These are phyloP conservation scores for Clunio marinus DNA, from an alignment of 2,888 invertebrate species.

Conservation along the genomic window DNA sequence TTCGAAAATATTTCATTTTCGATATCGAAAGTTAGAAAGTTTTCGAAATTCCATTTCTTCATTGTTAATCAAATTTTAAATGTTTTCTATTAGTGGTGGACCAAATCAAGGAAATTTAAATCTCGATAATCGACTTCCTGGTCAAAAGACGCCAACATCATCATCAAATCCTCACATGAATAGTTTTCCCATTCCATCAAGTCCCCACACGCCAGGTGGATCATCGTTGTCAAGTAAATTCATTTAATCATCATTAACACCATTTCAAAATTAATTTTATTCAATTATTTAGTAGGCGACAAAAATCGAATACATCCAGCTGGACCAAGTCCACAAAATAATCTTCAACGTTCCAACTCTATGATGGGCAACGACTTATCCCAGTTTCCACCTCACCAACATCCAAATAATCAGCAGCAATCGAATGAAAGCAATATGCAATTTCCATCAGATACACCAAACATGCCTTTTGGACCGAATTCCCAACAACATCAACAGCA, in stretches of 20 bases:
- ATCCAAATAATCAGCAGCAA: conserved; percentile 40
- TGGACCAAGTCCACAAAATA: conserved; percentile 46
- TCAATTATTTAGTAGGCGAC: too few relatives aligned
- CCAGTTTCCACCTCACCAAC: conserved; percentile 44
- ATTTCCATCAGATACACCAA: conserved; percentile 47
- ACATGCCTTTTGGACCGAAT: conserved; percentile 40
- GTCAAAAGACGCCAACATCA: conserved; percentile 41
- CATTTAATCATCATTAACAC: too few relatives aligned
- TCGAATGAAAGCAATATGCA: conserved; percentile 50
- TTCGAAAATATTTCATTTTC: neutral
- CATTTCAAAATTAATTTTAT: too few relatives aligned
- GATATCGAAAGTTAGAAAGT: too few relatives aligned
- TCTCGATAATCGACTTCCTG: conserved; percentile 50
- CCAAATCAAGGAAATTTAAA: conserved; percentile 27
- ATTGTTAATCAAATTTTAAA: too few relatives aligned
- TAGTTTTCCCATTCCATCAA: conserved; percentile 52
- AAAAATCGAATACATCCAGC: conserved; percentile 53
- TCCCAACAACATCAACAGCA: conserved; percentile 48
- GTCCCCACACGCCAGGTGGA: conserved; percentile 52
- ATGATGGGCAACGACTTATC: conserved; percentile 42
- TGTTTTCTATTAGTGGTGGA: conserved; percentile 44
- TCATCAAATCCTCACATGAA: conserved; percentile 35
- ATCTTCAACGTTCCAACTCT: conserved; percentile 41
- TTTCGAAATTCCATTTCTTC: too few relatives aligned
- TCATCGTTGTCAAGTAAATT: conserved; percentile 38